Evolutionary conservation across 2,888 invertebrate genomes (phyloP).

Genomic region (Deladenus siricidicola): DNA sequence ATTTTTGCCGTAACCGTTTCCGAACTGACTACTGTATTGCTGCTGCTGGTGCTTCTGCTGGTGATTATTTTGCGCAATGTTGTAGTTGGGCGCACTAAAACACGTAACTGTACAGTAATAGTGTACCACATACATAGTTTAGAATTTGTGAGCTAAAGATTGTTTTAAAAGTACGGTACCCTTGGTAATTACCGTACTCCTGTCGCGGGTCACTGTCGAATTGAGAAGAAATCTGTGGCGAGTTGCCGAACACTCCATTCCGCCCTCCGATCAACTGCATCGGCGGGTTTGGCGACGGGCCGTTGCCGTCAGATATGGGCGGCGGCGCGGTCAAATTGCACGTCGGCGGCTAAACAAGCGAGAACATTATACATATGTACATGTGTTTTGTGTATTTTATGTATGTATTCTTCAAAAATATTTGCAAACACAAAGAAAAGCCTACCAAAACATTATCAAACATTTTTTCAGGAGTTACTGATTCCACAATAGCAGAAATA

Average conservation of each 20-base stretch:
- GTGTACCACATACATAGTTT: neutral
- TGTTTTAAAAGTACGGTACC: too few species aligned
- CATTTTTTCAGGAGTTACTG: neutral
- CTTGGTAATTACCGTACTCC: neutral
- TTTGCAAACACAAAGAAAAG: neutral
- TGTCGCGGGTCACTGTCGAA: neutral
- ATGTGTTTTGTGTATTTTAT: neutral
- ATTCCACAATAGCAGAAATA: neutral
- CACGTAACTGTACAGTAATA: neutral
- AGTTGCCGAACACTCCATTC: neutral
- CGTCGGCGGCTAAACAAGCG: conserved; percentile 19
- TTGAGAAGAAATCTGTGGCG: neutral
- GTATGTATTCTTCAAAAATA: neutral
- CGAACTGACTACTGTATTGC: too few species aligned
- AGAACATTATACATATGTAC: neutral
- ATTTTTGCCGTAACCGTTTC: too few species aligned
- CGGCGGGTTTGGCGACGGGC: neutral
- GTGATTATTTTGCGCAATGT: too few species aligned
- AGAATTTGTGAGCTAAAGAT: too few species aligned
- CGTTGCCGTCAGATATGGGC: neutral
- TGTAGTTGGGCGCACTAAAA: neutral
- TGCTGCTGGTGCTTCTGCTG: too few species aligned
- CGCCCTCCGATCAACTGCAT: neutral
- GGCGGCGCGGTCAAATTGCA: conserved; percentile 25
- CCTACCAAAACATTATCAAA: too few species aligned